Evolutionary conservation across 2,113 vertebrate genomes (phyloP), one percentile per base, ranked within the genome.

Genomic region (Pimephales promelas): DNA sequence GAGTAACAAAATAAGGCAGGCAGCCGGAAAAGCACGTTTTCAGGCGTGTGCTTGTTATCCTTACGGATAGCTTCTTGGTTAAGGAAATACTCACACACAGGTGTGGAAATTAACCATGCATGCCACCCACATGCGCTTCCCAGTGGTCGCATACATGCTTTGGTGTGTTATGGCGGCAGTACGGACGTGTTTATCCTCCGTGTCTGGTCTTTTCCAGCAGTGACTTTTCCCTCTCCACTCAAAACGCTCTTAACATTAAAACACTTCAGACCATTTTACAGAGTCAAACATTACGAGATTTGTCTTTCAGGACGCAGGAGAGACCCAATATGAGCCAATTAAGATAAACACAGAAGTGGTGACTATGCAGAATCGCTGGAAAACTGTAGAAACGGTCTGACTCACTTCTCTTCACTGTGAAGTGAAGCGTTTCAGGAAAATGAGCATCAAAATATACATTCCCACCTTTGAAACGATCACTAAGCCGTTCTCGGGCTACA

Each of bases 271-370:
- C 89, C 91, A 90, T 92, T 92, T 92, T 92, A 91, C 90, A 87
- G 87, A 91, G 89, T 88, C 86, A 90, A 92, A 89, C 89, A 90
- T 91, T 91, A 90, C 89, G 91, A 87, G 90, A 92, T 91, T 91
- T 87, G 84, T 47, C 90, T 90, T 88, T 64, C 90, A 91, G 89
- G 88, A 85, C 81, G 85, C 79, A 86, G n/a, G 40, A 83, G 14
- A 86, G 88, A 90, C 90, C 90, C 18, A 4, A 78, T 78, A 79
- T 24, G 86, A 86, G 85, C 88, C 82, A 83, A 87, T 88, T 62
- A 90, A 90, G 87, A 86, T 92, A 90, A 92, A 92, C 91, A 91
- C 92, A 89, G 90, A 90, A 93, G 91, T 89, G 88, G 79, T 91
- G 90, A 91, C 87, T 90, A 24, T 3, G 68, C 31, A 77, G 52